phyloP scores from a whole-genome alignment of 2,113 vertebrate species.

The Narcine bancroftii region DNA sequence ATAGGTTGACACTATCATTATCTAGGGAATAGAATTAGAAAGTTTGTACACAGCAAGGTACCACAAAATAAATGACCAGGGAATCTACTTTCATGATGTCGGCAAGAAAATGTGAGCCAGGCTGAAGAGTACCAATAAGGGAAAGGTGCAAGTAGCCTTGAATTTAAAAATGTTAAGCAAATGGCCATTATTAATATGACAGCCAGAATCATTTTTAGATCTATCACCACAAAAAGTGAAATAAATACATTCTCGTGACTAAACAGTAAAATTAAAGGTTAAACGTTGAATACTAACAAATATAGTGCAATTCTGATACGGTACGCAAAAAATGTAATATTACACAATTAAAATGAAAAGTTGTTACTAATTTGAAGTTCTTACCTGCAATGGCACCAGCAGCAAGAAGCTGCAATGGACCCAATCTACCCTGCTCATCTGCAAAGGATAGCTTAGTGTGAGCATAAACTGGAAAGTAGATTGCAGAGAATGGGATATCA shows the following conservation, averaged over 20 bases:
- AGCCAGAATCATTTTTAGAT: background rate
- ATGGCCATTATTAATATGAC: no score
- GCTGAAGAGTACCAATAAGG: no score
- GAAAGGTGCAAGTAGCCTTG: no score
- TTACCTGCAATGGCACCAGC: constrained; percentile 95
- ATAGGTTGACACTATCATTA: background rate
- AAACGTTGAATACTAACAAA: background rate
- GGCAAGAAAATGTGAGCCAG: background rate
- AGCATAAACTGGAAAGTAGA: constrained; percentile 96
- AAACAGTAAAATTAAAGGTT: background rate
- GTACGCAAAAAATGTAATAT: background rate
- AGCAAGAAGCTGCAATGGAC: constrained; percentile 80
- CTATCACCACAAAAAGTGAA: background rate
- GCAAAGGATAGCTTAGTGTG: constrained; percentile 77
- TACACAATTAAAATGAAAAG: background rate
- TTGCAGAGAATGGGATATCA: constrained; percentile 98
- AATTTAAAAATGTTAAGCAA: no score
- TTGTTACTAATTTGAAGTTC: background rate
- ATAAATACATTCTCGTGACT: background rate
- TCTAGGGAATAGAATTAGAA: background rate
- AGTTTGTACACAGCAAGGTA: background rate
- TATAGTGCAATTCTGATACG: background rate
- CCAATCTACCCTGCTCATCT: constrained; percentile 79
- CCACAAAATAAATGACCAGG: background rate
- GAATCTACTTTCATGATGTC: background rate